Evolutionary conservation across 2,888 invertebrate species (phyloP).

Genomic region (Marasmarcha lunaedactyla): DNA sequence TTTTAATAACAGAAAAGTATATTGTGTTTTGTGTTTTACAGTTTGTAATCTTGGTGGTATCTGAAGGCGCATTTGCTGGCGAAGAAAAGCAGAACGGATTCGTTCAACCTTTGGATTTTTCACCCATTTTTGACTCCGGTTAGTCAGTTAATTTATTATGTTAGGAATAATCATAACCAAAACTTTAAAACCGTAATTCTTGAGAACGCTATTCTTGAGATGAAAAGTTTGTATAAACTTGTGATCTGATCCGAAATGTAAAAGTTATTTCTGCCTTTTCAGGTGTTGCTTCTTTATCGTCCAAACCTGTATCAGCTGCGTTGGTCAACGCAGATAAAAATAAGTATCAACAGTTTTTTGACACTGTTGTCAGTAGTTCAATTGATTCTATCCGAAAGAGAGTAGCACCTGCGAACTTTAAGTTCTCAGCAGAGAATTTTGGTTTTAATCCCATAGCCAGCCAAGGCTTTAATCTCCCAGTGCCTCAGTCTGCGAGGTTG

Average conservation of each 20-base stretch:
- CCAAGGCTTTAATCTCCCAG: constrained; percentile 43
- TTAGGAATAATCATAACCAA: too few species aligned
- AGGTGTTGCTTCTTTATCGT: constrained; percentile 56
- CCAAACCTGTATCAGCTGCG: constrained; percentile 51
- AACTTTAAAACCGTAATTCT: too few species aligned
- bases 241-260: not conserved
- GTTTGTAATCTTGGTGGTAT: constrained; percentile 53
- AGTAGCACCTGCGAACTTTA: constrained; percentile 44
- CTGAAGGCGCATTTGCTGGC: constrained; percentile 40
- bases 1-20: constrained; percentile 9
- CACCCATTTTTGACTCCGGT: constrained; percentile 57
- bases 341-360: constrained; percentile 55
- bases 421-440: constrained; percentile 53
- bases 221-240: too few species aligned
- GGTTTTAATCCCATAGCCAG: constrained; percentile 63
- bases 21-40: constrained; percentile 30
- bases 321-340: constrained; percentile 56
- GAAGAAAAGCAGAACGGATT: constrained; percentile 50
- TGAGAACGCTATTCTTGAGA: too few species aligned
- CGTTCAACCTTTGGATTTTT: constrained; percentile 67
- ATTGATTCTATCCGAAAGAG: constrained; percentile 53
- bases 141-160: constrained; percentile 39
- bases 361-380: constrained; percentile 60
- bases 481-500: constrained; percentile 39
- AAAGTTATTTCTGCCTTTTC: constrained; percentile 25